Evolutionary conservation across 2,113 vertebrate genomes (phyloP), one percentile per base, ranked within the genome.

Genomic region (Sinosuthora webbiana): DNA sequence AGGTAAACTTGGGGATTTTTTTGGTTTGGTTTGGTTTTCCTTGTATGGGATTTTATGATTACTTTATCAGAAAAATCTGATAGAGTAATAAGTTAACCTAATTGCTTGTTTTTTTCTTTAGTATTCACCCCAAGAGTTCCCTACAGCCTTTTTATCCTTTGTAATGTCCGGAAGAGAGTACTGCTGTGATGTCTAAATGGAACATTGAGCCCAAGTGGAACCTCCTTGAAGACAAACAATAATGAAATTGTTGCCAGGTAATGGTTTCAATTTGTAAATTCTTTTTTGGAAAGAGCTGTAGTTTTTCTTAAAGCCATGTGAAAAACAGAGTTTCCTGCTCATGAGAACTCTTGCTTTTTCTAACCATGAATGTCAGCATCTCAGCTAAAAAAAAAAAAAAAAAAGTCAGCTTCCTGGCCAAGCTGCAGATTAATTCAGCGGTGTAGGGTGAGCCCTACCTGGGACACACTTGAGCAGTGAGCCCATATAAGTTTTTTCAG

Each of bases 261-360:
- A 67, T 93, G 60, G 39, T 94, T 90, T 94, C 52, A 74, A 39
- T 88, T 67, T 83, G 30, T 67, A 83, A 93, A 70, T 27, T 76
- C 12, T 11, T 83, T 69, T 55, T 18, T 45, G 31, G 50, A 76
- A 93, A 83, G 17, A 85, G 28, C 7, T 15, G 6, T 19, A 17
- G 10, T 35, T 88, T 94, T 93, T 52, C 41, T 68, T 64, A 82
- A 57, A 89, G 28, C 9, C 41, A 8, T 41, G 15, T 62, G 68
- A 77, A 89, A 80, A 89, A 13, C 41, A 50, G 63, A 41, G 13
- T 90, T 83, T 65, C 15, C 21, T 68, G 22, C 22, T 93, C 11
- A 5, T 42, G 27, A 80, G 10, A 67, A n/a, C 17, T 60, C 44
- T 52, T 49, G 14, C 6, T 70, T 94, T 94, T 85, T 69, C 59